Evolutionary conservation across 2,888 invertebrate species (phyloP).

Genomic region (Troides oblongomaculatus): DNA sequence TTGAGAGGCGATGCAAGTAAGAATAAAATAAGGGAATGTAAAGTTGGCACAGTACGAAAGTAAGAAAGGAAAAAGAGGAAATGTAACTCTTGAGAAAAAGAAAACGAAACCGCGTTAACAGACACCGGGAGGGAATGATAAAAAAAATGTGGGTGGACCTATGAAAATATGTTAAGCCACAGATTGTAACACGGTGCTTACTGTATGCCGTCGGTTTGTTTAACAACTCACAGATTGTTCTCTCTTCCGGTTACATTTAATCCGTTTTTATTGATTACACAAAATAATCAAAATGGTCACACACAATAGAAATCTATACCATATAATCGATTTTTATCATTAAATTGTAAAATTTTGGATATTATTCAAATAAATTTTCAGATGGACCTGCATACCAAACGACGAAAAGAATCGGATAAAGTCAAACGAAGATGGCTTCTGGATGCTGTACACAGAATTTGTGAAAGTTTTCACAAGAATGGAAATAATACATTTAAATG

Average conservation of each 20-base stretch:
- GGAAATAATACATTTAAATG: slow-evolving; percentile 92
- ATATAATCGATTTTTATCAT: neutral
- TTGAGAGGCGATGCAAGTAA: too few relatives aligned
- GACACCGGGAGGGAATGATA: too few relatives aligned
- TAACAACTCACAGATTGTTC: neutral
- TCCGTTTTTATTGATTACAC: neutral
- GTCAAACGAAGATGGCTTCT: slow-evolving; percentile 86
- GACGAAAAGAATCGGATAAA: slow-evolving; percentile 87
- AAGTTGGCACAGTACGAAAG: too few relatives aligned
- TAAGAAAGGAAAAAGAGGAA: too few relatives aligned
- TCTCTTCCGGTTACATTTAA: neutral
- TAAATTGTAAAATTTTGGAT: neutral
- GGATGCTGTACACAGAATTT: slow-evolving; percentile 92
- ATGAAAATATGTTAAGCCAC: too few relatives aligned
- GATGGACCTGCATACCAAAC: slow-evolving; percentile 88
- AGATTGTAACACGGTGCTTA: neutral
- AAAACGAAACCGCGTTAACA: too few relatives aligned
- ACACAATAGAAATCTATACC: neutral
- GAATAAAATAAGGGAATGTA: too few relatives aligned
- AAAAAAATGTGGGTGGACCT: too few relatives aligned
- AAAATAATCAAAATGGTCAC: neutral
- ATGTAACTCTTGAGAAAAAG: too few relatives aligned
- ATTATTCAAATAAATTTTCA: slow-evolving; percentile 32
- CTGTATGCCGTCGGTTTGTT: neutral
- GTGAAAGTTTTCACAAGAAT: slow-evolving; percentile 89